These are phyloP conservation scores for Dryas iulia DNA, from an alignment of 1,140 invertebrate species.

Conservation along the genomic window DNA sequence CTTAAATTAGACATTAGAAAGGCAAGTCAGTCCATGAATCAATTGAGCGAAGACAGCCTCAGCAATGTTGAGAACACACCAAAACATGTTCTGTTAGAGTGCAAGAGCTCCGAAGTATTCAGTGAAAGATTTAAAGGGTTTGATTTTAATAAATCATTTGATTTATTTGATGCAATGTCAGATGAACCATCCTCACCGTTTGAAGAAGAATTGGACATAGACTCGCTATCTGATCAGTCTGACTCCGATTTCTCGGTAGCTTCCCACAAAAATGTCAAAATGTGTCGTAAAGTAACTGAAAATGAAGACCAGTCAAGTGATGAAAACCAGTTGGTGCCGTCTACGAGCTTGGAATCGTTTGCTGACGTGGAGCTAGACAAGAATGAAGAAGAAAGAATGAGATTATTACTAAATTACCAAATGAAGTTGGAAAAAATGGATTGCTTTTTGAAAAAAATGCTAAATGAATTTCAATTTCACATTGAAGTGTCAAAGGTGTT, in stretches of 20 bases:
- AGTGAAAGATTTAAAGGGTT: slow-evolving; percentile 53
- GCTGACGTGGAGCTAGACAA: slow-evolving; percentile 61
- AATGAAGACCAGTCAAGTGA: slow-evolving; percentile 24
- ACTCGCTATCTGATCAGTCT: slow-evolving; percentile 57
- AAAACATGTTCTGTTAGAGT: slow-evolving; percentile 57
- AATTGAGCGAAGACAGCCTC: slow-evolving; percentile 31
- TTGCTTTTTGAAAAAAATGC: slow-evolving; percentile 49
- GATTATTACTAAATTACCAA: slow-evolving; percentile 55
- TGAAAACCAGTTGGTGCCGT: slow-evolving; percentile 38
- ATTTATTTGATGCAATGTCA: slow-evolving; percentile 55
- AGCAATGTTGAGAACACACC: slow-evolving; percentile 64
- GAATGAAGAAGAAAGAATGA: slow-evolving; percentile 53
- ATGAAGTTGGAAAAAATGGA: slow-evolving; percentile 63
- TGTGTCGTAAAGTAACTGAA: slow-evolving; percentile 60
- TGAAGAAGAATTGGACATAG: slow-evolving; percentile 53
- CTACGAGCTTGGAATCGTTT: slow-evolving; percentile 58
- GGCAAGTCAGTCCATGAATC: slow-evolving; percentile 53
- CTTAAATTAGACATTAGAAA: slow-evolving; percentile 65
- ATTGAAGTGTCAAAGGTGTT: slow-evolving; percentile 68
- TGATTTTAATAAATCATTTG: slow-evolving; percentile 65
- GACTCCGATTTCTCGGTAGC: slow-evolving; percentile 47
- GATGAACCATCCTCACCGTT: slow-evolving; percentile 45
- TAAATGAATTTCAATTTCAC: slow-evolving; percentile 66
- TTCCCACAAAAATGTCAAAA: slow-evolving; percentile 56
- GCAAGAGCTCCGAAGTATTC: slow-evolving; percentile 57